Evolutionary conservation across 2,797 vertebrate genomes (phyloP).

Genomic region (Trematomus bernacchii): DNA sequence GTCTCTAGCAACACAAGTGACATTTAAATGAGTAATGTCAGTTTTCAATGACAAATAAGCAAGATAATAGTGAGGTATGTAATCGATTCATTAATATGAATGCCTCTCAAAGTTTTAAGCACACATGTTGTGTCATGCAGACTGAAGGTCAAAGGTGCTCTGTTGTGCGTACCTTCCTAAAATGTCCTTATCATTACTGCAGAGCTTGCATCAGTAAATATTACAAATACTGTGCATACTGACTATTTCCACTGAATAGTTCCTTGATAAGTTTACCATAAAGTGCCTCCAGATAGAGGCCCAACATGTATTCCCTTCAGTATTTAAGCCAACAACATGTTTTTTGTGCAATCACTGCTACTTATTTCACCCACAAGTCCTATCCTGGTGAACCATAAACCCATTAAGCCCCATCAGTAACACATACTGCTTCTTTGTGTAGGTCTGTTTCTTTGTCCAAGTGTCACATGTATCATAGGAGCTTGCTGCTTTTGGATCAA

Average conservation of each 20-base stretch:
- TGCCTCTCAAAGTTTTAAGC: neutral
- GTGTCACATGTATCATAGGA: neutral
- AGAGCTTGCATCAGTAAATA: neutral
- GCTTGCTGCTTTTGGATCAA: neutral
- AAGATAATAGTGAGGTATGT: neutral
- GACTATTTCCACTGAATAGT: neutral
- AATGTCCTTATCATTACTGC: neutral
- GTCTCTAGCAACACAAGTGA: neutral
- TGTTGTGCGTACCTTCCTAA: neutral
- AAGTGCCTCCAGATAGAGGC: neutral
- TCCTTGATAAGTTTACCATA: neutral
- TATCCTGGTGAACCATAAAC: neutral
- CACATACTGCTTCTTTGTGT: neutral
- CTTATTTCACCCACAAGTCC: neutral
- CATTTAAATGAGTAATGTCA: neutral
- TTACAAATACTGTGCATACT: neutral
- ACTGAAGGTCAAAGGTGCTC: conserved; percentile 1
- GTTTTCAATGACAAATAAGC: neutral
- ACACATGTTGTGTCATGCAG: neutral
- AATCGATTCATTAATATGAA: neutral
- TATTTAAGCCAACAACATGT: neutral
- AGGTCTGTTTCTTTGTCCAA: neutral
- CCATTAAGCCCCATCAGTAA: neutral
- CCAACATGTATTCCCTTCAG: neutral
- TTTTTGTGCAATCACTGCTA: neutral